Conservation (phyloP, 2,113 vertebrate genomes). For the Craseonycteris thonglongyai region DNA sequence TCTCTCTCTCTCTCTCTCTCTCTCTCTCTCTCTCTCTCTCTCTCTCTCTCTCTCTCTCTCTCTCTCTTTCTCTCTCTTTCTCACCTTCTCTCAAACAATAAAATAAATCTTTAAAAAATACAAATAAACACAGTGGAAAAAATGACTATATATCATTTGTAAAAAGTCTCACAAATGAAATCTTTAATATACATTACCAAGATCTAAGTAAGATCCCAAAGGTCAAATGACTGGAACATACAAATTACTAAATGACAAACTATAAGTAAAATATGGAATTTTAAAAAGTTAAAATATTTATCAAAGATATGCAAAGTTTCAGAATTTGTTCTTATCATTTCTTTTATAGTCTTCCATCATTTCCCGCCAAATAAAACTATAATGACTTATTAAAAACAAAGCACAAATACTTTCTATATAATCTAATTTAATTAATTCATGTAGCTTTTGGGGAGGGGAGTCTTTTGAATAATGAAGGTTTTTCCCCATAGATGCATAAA, state of each 20-base stretch:
- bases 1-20: too few relatives aligned
- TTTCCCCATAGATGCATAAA: not conserved
- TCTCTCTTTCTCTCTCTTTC: too few relatives aligned
- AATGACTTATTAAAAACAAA: not conserved
- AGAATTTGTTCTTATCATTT: constrained; percentile 11
- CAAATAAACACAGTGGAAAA: too few relatives aligned
- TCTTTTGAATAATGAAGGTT: not conserved
- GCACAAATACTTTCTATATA: not conserved
- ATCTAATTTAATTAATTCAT: constrained; percentile 17
- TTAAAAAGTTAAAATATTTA: not conserved
- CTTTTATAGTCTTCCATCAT: not conserved
- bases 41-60: too few relatives aligned
- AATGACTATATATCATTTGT: not conserved
- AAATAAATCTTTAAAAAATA: too few relatives aligned
- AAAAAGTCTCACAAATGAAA: not conserved
- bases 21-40: too few relatives aligned
- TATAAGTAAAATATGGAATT: not conserved
- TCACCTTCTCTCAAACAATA: too few relatives aligned
- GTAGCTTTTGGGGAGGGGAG: not conserved
- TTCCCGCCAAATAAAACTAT: not conserved
- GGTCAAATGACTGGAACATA: not conserved
- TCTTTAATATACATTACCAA: not conserved
- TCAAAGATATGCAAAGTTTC: not conserved
- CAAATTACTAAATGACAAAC: not conserved
- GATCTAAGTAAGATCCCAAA: not conserved